These are phyloP conservation scores for Gnathochromis pfefferi DNA, from an alignment of 2,113 vertebrate genomes.

Conservation along the genomic window DNA sequence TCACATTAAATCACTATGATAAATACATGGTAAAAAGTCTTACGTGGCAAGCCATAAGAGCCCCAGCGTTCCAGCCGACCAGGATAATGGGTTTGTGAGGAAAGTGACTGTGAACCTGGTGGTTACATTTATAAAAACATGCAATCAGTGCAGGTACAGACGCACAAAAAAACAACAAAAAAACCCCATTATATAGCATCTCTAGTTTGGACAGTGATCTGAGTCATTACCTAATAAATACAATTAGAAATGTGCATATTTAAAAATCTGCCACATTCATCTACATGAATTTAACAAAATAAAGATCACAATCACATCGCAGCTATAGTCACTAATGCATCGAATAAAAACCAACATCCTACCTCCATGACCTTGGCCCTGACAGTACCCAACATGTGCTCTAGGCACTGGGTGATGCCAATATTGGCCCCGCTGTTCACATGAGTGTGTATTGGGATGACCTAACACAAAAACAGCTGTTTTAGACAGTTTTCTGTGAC, in stretches of 20 bases:
- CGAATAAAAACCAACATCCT: background rate
- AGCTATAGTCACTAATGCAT: background rate
- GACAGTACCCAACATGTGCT: conserved; percentile 88
- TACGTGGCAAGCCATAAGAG: conserved; percentile 92
- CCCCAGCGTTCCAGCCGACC: conserved; percentile 94
- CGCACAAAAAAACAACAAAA: accelerated
- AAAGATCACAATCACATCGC: background rate
- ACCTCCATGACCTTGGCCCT: conserved; percentile 93
- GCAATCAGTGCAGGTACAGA: background rate
- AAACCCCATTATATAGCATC: background rate
- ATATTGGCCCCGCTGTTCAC: conserved; percentile 82
- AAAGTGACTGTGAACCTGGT: conserved; percentile 91
- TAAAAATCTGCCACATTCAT: background rate
- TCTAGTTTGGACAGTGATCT: background rate
- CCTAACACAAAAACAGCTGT: conserved; percentile 62
- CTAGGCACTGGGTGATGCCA: conserved; percentile 88
- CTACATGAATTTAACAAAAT: background rate
- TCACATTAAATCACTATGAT: background rate
- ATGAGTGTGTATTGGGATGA: conserved; percentile 87
- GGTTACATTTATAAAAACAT: background rate
- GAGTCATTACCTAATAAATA: background rate
- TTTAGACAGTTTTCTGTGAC: background rate
- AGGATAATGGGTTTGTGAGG: conserved; percentile 93
- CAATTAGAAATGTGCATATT: background rate
- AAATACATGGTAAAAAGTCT: conserved; percentile 42